Evolutionary conservation across 2,797 vertebrate species (phyloP).

Genomic region (Leucoraja ocellata): DNA sequence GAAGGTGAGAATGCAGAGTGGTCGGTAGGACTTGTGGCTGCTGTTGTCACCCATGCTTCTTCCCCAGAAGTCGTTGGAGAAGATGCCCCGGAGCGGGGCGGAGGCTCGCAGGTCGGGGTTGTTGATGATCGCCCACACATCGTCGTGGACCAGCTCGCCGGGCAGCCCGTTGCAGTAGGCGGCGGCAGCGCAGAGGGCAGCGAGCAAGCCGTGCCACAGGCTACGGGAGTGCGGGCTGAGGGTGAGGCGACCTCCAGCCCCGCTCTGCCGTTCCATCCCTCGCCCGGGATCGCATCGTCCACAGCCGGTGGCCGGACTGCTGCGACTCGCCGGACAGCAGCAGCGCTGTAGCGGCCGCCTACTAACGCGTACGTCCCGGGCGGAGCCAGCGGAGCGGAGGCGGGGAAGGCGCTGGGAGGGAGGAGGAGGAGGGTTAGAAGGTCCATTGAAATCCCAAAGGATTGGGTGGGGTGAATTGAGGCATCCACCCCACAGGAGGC

Average conservation of each 20-base stretch:
- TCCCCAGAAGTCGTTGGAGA: constrained; percentile 92
- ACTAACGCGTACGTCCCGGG: not conserved
- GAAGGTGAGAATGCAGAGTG: constrained; percentile 87
- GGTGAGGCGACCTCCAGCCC: constrained; percentile 41
- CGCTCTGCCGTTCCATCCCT: constrained; percentile 56
- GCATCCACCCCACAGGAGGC: not conserved
- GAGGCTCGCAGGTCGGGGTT: constrained; percentile 80
- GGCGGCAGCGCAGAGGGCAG: constrained; percentile 65
- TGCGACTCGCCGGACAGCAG: constrained; percentile 14
- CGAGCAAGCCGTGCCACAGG: constrained; percentile 51
- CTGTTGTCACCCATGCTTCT: constrained; percentile 85
- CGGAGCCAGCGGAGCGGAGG: not conserved
- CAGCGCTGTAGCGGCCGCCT: constrained; percentile 44
- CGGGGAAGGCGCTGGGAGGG: not conserved
- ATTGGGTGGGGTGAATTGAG: not conserved
- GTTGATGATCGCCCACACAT: constrained; percentile 89
- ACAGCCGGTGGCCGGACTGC: constrained; percentile 37
- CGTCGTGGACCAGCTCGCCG: constrained; percentile 93
- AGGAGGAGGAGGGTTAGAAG: not conserved
- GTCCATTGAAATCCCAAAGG: no score
- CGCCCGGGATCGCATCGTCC: constrained; percentile 49
- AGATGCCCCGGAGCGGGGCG: constrained; percentile 64
- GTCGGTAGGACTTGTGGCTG: constrained; percentile 95
- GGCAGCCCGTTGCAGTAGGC: constrained; percentile 75
- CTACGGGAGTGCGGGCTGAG: constrained; percentile 43